These are phyloP conservation scores for Glomeris marginata DNA, from an alignment of 2,888 invertebrate genomes.

Conservation along the genomic window DNA sequence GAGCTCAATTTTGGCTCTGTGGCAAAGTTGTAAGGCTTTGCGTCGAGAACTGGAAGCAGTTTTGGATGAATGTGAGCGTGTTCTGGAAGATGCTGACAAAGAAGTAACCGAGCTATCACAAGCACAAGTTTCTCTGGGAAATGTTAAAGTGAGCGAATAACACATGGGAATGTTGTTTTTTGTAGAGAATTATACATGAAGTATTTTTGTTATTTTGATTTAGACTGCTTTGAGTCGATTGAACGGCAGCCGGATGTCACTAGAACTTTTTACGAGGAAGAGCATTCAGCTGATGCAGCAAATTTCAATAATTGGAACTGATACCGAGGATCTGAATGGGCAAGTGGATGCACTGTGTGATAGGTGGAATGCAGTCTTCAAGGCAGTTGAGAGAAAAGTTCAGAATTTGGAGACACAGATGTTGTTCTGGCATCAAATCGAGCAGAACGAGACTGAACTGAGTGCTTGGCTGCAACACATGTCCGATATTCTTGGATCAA, in stretches of 20 bases:
- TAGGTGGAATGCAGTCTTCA: conserved; percentile 26
- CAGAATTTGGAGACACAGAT: conserved; percentile 74
- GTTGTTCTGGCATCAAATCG: conserved; percentile 85
- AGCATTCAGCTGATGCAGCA: conserved; percentile 54
- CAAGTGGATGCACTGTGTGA: conserved; percentile 24
- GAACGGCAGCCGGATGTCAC: conserved; percentile 52
- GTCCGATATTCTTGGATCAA: too few relatives aligned
- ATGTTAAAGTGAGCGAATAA: conserved; percentile 16
- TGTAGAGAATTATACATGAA: too few relatives aligned
- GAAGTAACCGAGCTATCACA: conserved; percentile 12
- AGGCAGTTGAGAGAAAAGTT: conserved; percentile 52
- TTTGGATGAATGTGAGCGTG: conserved; percentile 50
- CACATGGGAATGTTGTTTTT: too few relatives aligned
- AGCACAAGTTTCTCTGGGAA: conserved; percentile 16
- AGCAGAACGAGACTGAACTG: conserved; percentile 67
- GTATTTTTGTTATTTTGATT: not conserved
- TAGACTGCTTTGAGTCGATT: conserved; percentile 6
- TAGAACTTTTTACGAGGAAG: conserved; percentile 64
- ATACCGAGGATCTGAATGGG: conserved; percentile 32
- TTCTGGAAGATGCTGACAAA: not conserved
- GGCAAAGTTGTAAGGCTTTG: conserved; percentile 58
- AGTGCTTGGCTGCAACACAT: conserved; percentile 70
- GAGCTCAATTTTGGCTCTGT: conserved; percentile 50
- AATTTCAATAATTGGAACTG: conserved; percentile 49
- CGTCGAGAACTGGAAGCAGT: conserved; percentile 53